Conservation (phyloP, 2,113 vertebrate genomes). For the Panthera uncia region DNA sequence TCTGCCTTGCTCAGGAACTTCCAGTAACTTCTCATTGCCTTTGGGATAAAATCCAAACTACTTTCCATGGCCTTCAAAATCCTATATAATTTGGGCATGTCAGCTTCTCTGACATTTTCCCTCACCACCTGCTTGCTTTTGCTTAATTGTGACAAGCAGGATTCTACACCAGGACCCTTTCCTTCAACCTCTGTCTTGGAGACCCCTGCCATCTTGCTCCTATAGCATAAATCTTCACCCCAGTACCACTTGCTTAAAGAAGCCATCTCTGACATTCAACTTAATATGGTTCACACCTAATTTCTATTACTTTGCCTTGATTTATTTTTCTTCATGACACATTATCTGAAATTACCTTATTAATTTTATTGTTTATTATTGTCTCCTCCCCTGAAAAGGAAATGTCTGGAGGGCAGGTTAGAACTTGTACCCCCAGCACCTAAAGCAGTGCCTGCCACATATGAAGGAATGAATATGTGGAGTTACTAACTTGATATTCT, state of each 20-base stretch:
- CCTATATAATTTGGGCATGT: background rate
- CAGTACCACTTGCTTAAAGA: background rate
- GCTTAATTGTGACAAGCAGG: background rate
- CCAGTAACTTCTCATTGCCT: background rate
- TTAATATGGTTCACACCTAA: background rate
- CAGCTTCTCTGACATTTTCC: background rate
- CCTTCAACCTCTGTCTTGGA: background rate
- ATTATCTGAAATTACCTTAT: background rate
- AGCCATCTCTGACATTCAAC: background rate
- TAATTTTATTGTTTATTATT: slow-evolving; percentile 4
- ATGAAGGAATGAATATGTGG: background rate
- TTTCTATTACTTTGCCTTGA: background rate
- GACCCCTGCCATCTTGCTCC: background rate
- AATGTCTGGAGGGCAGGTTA: slow-evolving; percentile 23
- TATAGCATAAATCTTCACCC: rapidly evolving
- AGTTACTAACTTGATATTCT: background rate
- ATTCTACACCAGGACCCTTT: background rate
- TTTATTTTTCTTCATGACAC: background rate
- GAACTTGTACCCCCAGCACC: background rate
- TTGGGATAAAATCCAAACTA: background rate
- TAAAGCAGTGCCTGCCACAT: background rate
- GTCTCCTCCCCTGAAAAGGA: background rate
- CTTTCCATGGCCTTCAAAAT: background rate
- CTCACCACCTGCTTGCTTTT: background rate
- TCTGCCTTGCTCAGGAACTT: background rate